Conservation (phyloP, 2,113 vertebrate genomes). For the Gorsachius goisagi region DNA sequence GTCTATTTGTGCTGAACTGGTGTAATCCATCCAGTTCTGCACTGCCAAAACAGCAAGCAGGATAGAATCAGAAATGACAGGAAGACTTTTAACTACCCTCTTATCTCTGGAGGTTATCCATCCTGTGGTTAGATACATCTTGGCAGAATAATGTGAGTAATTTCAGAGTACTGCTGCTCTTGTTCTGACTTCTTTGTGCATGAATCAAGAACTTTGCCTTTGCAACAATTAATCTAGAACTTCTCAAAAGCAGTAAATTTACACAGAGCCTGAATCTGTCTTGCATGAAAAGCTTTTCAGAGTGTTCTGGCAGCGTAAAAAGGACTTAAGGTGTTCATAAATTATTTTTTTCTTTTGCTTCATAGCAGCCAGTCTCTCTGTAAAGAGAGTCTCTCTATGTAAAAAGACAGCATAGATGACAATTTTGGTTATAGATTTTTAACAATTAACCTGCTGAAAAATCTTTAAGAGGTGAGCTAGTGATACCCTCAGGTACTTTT, state of each 20-base stretch:
- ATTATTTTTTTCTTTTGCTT: neutral
- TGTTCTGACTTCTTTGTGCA: neutral
- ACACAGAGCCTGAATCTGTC: neutral
- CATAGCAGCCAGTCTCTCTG: neutral
- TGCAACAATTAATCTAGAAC: neutral
- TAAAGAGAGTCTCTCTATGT: neutral
- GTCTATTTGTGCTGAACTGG: slow-evolving; percentile 4
- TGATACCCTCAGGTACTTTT: neutral
- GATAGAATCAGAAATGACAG: neutral
- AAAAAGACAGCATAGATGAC: neutral
- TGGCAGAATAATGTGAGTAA: slow-evolving; percentile 18
- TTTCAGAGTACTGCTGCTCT: neutral
- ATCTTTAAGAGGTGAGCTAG: neutral
- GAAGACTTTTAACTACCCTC: neutral
- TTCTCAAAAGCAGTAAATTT: neutral
- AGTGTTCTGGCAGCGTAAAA: neutral
- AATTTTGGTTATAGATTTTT: neutral
- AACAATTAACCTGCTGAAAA: neutral
- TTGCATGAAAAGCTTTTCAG: neutral
- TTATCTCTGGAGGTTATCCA: slow-evolving; percentile 8
- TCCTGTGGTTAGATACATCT: neutral
- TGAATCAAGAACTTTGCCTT: neutral
- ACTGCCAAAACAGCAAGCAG: neutral
- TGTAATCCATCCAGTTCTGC: slow-evolving; percentile 17
- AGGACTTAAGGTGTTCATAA: neutral